Conservation (phyloP, 2,888 invertebrate species). For the Yponomeuta sedellus region DNA sequence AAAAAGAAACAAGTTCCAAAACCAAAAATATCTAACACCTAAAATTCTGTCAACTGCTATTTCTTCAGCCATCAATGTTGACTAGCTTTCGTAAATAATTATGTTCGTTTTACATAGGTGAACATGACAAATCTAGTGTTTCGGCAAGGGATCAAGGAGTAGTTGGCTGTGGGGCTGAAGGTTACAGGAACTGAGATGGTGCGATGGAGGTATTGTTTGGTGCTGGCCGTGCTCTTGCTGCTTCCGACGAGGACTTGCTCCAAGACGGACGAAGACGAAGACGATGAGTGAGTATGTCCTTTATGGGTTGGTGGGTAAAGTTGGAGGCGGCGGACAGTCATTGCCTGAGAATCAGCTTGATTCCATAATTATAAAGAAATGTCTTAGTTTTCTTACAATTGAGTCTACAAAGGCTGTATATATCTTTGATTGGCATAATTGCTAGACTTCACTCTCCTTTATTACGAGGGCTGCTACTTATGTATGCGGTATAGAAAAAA, state of each 20-base stretch:
- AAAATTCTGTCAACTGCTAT: slow-evolving; percentile 42
- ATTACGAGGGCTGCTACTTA: too few relatives aligned
- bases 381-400: too few relatives aligned
- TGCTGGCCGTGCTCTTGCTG: slow-evolving; percentile 53
- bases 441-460: too few relatives aligned
- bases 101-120: background rate
- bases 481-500: too few relatives aligned
- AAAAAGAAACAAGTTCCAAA: slow-evolving; percentile 47
- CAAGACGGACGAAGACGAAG: slow-evolving; percentile 48
- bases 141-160: slow-evolving; percentile 32
- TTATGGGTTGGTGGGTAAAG: background rate
- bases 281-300: slow-evolving; percentile 45
- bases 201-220: slow-evolving; percentile 53
- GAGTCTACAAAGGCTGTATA: too few relatives aligned
- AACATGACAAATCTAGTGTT: slow-evolving; percentile 59
- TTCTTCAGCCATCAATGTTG: slow-evolving; percentile 24
- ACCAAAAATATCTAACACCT: slow-evolving; percentile 42
- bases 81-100: slow-evolving; percentile 34
- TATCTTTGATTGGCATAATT: too few relatives aligned
- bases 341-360: too few relatives aligned
- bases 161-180: slow-evolving; percentile 24
- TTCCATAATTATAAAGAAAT: too few relatives aligned
- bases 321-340: too few relatives aligned
- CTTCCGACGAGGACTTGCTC: slow-evolving; percentile 41
- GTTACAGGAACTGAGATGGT: slow-evolving; percentile 47